Conservation (phyloP, 2,113 vertebrate genomes). For the Neotragus pygmaeus region DNA sequence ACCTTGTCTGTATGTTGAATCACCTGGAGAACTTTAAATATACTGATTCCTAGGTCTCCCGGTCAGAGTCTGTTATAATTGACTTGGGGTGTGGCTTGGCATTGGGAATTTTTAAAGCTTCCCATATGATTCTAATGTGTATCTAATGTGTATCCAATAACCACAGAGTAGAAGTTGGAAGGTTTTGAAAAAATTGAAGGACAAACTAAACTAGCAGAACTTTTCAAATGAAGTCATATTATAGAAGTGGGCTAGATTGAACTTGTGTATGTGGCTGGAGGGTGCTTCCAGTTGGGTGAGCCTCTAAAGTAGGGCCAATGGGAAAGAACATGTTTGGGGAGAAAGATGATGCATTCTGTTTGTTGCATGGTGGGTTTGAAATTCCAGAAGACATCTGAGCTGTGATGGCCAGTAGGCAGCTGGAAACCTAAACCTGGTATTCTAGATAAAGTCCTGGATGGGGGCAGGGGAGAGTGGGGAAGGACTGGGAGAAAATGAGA, state of each 20-base stretch:
- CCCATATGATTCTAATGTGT: not conserved
- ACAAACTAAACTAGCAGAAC: not conserved
- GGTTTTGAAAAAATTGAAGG: not conserved
- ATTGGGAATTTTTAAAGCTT: not conserved
- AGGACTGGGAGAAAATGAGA: not conserved
- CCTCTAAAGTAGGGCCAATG: not conserved
- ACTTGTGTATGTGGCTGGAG: not conserved
- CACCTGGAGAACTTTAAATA: not conserved
- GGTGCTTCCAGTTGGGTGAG: not conserved
- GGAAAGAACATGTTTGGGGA: not conserved
- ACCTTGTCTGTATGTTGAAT: not conserved
- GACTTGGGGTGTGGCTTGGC: not conserved
- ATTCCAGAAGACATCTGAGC: not conserved
- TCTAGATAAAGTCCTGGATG: conserved; percentile 21
- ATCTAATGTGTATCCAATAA: not conserved
- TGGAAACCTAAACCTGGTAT: not conserved
- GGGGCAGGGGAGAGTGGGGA: too few relatives aligned
- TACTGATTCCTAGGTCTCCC: not conserved
- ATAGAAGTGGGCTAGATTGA: not conserved
- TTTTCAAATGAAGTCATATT: not conserved
- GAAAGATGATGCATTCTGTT: not conserved
- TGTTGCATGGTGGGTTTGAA: not conserved
- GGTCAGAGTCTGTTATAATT: not conserved
- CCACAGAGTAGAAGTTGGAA: not conserved
- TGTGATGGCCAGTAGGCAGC: not conserved